phyloP scores from a whole-genome alignment of 2,888 invertebrate species.

The Leucophenga montana region DNA sequence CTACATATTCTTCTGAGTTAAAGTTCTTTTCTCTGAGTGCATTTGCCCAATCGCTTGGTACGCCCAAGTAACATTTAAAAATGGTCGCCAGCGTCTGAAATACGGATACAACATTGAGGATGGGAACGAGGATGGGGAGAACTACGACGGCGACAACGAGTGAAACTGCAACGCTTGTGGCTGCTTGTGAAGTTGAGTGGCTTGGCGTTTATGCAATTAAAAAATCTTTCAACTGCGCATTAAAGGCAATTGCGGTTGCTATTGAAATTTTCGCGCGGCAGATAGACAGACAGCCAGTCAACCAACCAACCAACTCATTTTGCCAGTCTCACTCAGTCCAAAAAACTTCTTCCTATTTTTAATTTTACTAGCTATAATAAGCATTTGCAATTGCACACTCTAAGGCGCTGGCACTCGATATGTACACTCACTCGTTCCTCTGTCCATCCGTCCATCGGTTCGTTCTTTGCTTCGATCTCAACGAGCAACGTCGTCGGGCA shows the following conservation, averaged over 20 bases:
- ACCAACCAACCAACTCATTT: no score
- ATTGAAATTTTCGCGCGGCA: conserved; percentile 46
- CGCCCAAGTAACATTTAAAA: not conserved
- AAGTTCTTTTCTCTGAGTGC: no score
- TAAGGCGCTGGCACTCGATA: not conserved
- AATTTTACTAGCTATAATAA: not conserved
- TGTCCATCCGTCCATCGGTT: not conserved
- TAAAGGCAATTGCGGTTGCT: conserved; percentile 57
- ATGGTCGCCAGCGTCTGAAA: conserved; percentile 2
- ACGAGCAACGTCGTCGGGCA: not conserved
- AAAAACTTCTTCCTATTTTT: not conserved
- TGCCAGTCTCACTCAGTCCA: no score
- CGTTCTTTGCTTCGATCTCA: conserved; percentile 8
- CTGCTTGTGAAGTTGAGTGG: conserved; percentile 51
- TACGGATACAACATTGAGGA: not conserved
- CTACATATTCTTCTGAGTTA: no score
- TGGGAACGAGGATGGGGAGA: no score
- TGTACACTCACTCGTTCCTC: not conserved
- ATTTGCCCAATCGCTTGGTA: no score
- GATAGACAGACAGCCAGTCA: no score
- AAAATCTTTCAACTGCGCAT: conserved; percentile 51
- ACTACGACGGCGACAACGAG: not conserved
- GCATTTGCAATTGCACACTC: conserved; percentile 21
- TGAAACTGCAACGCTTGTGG: conserved; percentile 31
- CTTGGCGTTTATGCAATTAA: conserved; percentile 49